Conservation (phyloP, 2,797 vertebrate genomes). For the Muscicapa comitata region DNA sequence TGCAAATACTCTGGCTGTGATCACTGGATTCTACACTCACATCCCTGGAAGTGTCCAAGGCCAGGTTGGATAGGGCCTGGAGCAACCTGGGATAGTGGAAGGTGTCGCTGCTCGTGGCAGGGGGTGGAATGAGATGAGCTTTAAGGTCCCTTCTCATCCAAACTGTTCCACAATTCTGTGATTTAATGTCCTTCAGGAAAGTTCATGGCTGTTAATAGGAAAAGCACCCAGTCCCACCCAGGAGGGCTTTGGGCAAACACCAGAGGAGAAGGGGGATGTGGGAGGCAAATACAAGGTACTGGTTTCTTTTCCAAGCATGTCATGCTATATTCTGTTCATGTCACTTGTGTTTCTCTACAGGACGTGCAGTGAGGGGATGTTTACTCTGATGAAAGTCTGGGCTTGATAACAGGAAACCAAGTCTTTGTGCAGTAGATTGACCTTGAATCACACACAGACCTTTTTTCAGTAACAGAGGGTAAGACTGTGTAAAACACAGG, state of each 20-base stretch:
- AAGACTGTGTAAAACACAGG: conserved; percentile 42
- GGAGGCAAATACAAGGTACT: not conserved
- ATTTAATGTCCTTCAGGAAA: not conserved
- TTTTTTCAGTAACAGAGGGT: conserved; percentile 59
- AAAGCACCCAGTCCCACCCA: not conserved
- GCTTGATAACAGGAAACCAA: conserved; percentile 72
- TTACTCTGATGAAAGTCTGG: conserved; percentile 55
- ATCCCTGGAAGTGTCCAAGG: not conserved
- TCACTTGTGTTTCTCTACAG: conserved; percentile 27
- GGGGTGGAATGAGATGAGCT: not conserved
- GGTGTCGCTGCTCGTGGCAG: not conserved
- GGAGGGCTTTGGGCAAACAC: not conserved
- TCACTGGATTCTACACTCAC: not conserved
- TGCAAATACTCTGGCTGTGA: not conserved
- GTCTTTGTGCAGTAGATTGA: conserved; percentile 22
- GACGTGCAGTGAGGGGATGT: conserved; percentile 7
- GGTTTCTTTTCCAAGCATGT: not conserved
- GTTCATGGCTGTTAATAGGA: not conserved
- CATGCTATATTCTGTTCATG: not conserved
- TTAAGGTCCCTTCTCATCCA: not conserved
- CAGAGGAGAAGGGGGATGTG: not conserved
- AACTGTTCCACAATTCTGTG: not conserved
- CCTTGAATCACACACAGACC: conserved; percentile 40
- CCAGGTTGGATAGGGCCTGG: not conserved
- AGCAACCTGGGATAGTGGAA: not conserved